Evolutionary conservation across 1,140 invertebrate species (phyloP), one percentile per base, ranked within the genome.

Genomic region (Atopsyche davidsoni): DNA sequence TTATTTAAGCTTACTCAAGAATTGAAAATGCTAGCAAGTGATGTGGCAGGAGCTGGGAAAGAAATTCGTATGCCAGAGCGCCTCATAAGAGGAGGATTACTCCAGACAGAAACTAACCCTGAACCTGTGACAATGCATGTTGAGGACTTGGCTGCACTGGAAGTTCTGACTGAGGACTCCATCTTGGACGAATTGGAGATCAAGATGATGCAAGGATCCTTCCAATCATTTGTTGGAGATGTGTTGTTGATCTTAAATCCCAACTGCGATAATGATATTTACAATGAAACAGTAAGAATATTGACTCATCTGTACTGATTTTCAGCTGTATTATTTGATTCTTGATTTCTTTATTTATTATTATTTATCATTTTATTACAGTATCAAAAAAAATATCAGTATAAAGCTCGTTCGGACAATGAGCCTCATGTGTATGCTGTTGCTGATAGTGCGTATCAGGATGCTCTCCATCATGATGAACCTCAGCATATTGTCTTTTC

Each of bases 191-290:
- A 89, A 59, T 63, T 94, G 42, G 74, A 83, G 39, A 77, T 81
- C 34, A 79, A 92, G 59, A 78, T 89, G 57, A 68, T 75, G 28
- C 74, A 80, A 53, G 83, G 83, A 17, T 70, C 81, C 45, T 88
- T 83, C 58, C 92, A 91, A 58, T 92, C 87, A 2, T 96, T 91
- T 62, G 78, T 95, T 38, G 93, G 92, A 2, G 92, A 96, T 64
- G 80, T 96, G 43, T 73, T 96, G 23, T 59, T 97, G 3, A 83
- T 90, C 18, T 63, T 96, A 0, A 96, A 96, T 73, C 89, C 92
- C 2, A 93, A 88, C 62, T 77, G 79, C 41, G 65, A 78, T 16
- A 75, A 78, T 21, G 74, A 83, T 55, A 81, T 86, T 62, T 89
- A 87, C 53, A 77, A 74, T 18, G 69, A 76, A 54, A 69, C 80